Base-by-base conservation (phyloP, 2,888 invertebrate genomes). In the Acrobasis repandana region DNA sequence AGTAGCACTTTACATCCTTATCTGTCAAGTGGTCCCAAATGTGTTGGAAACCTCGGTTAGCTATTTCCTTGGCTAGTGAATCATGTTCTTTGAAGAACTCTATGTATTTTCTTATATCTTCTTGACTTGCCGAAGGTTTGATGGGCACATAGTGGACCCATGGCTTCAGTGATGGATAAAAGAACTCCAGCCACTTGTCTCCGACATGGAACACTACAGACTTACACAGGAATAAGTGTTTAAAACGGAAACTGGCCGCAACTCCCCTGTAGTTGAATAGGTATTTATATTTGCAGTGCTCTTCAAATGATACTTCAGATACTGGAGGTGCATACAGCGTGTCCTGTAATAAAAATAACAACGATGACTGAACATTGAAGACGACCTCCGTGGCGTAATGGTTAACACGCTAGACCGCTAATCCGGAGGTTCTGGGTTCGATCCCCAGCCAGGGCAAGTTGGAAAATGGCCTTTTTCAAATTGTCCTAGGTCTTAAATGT, bases 111-210 rank as follows among this genome's bases (percentile, higher is more conserved):
- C 93, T 93, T n/a, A 98, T 93, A 67, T 97, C 94, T 49, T 94
- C 88, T 83, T 95, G 93, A 20, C 90, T 94, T 33, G 95, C 94
- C 66, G 93, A 93, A 6, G 93, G 78, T 49, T 83, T 87, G 0
- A 99, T 94, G 0, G 99, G 99, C 67, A 99, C 94, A 82, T 98
- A 99, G 87, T 99, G 99, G 48, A 98, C 94, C 99, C 99, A 99
- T 0, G 98, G 98, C 82, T 96, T 96, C 75, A 99, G 86, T 10
- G 95, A 94, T 3, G 95, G 93, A 80, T 99, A 99, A 85, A 98
- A 99, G 85, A 99, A 99, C 90, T 99, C 99, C 47, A 95, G 90
- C 98, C 98, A 99, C 67, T 98, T 97, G 71, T 96, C 93, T 0
- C 98, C 98, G 1, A 98, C 98, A 83, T 99, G 98, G 76, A 98